Percentiles rank a stretch among this genome's conserved stretches.
Evolutionary conservation across 1,140 invertebrate species (phyloP).

Genomic region (Ridgeia piscesae): DNA sequence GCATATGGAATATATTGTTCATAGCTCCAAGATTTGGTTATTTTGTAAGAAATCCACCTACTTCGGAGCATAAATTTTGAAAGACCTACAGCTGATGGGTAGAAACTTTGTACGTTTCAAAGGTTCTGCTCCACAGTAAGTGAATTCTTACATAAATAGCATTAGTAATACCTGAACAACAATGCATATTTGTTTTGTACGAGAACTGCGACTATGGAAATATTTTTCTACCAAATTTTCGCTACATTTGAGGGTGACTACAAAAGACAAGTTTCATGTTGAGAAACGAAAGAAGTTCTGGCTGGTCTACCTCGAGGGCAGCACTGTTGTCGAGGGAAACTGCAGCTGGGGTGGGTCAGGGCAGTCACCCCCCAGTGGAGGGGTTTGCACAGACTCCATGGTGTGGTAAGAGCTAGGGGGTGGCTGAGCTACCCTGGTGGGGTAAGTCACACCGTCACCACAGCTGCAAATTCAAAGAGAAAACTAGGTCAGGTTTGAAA

Average conservation of each 20-base stretch:
- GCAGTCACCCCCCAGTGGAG: slow-evolving; percentile 28
- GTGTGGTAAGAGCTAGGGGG: slow-evolving; percentile 79
- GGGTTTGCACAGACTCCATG: slow-evolving; percentile 66
- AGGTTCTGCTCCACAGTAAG: no score
- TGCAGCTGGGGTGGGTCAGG: slow-evolving; percentile 35
- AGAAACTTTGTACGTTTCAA: no score
- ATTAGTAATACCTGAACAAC: neutral
- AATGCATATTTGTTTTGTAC: neutral
- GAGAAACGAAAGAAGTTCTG: neutral
- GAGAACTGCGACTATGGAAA: neutral
- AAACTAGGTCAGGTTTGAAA: slow-evolving; percentile 10
- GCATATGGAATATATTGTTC: no score
- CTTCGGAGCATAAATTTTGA: no score
- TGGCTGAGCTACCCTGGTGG: slow-evolving; percentile 72
- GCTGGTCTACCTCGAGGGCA: slow-evolving; percentile 15
- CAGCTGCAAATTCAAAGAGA: slow-evolving; percentile 65
- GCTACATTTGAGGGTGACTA: neutral
- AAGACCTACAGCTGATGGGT: no score
- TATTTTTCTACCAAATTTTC: neutral
- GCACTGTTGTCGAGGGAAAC: slow-evolving; percentile 21
- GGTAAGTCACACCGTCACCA: slow-evolving; percentile 84
- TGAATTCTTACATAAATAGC: no score
- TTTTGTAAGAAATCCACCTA: no score
- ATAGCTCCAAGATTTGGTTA: no score
- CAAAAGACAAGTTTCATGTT: neutral